These are phyloP conservation scores for Lithophane leautieri DNA, from an alignment of 2,888 invertebrate species.

Conservation along the genomic window DNA sequence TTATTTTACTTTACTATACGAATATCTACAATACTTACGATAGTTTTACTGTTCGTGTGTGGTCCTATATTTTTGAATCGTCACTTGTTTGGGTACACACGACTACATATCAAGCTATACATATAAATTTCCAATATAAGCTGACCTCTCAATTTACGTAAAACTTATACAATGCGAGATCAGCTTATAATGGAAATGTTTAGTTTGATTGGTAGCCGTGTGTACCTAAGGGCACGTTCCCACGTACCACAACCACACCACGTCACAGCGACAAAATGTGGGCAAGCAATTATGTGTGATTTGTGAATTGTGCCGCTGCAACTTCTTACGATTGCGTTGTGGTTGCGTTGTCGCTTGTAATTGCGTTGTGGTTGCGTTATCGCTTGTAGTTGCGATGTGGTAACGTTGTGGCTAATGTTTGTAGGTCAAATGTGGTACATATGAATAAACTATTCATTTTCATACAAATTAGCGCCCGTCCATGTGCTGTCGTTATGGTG, in stretches of 20 bases:
- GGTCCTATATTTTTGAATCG: not conserved
- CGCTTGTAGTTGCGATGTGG: not conserved
- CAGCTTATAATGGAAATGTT: too few relatives aligned
- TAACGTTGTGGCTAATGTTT: not conserved
- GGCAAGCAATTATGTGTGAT: not conserved
- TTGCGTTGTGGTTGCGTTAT: not conserved
- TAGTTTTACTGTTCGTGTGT: not conserved
- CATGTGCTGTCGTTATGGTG: not conserved
- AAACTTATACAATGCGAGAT: too few relatives aligned
- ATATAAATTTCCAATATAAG: too few relatives aligned
- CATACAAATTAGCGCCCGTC: not conserved
- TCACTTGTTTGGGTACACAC: too few relatives aligned
- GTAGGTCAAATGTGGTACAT: not conserved
- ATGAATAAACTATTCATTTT: not conserved
- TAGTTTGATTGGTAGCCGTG: too few relatives aligned
- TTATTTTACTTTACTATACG: conserved; percentile 3
- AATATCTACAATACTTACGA: not conserved
- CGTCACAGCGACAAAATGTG: not conserved
- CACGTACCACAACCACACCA: too few relatives aligned
- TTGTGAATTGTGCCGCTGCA: not conserved
- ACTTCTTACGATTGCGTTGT: not conserved
- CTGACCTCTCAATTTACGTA: too few relatives aligned
- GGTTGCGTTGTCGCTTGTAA: not conserved
- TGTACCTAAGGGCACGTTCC: too few relatives aligned
- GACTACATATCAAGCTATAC: too few relatives aligned